Evolutionary conservation across 1,140 invertebrate genomes (phyloP).

Genomic region (Lasioglossum baleicum): DNA sequence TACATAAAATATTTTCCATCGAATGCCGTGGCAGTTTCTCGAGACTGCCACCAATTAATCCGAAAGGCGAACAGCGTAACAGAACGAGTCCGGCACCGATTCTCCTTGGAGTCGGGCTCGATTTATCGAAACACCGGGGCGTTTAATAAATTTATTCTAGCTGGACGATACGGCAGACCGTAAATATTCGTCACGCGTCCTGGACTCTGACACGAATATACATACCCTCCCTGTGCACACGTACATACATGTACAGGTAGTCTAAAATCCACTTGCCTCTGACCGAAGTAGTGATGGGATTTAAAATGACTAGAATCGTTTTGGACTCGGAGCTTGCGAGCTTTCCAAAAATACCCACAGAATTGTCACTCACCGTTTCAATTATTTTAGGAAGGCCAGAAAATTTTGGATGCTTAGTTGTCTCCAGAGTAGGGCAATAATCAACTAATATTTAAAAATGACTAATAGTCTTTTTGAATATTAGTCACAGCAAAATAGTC

Average conservation of each 20-base stretch:
- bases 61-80: neutral
- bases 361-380: too few species aligned
- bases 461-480: too few species aligned
- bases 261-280: conserved; percentile 31
- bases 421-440: too few species aligned
- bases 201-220: conserved; percentile 11
- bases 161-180: conserved; percentile 4
- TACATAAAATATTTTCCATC: neutral
- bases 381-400: too few species aligned
- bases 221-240: conserved; percentile 13
- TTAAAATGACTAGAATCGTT: too few species aligned
- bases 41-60: neutral
- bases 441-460: too few species aligned
- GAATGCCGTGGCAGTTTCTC: neutral
- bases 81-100: neutral
- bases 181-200: conserved; percentile 38
- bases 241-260: conserved; percentile 14
- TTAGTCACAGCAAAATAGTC: too few species aligned
- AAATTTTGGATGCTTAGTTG: too few species aligned
- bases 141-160: conserved; percentile 27
- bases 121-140: neutral
- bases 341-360: too few species aligned
- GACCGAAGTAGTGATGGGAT: neutral
- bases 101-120: neutral
- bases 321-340: too few species aligned